A percentile compares a stretch with the other conserved stretches of the same genome.
These are phyloP conservation scores for Eurytoma californica DNA, from an alignment of 2,888 invertebrate genomes.

Conservation along the genomic window DNA sequence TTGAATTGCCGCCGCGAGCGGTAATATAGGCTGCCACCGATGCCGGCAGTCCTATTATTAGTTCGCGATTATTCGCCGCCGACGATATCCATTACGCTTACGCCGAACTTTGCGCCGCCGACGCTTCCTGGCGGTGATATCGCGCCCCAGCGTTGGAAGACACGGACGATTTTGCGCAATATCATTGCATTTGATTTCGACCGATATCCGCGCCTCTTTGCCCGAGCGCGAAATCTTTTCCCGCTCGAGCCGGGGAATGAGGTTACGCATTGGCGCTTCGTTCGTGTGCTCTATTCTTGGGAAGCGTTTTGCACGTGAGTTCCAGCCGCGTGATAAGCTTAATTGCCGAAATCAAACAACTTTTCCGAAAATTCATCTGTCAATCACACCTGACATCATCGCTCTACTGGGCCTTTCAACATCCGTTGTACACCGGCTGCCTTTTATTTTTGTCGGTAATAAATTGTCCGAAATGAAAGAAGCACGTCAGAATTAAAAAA, in stretches of 20 bases:
- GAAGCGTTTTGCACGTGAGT: not conserved
- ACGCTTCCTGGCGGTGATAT: constrained; percentile 41
- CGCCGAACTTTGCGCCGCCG: constrained; percentile 21
- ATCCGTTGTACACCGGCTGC: too few relatives aligned
- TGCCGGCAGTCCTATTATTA: constrained; percentile 67
- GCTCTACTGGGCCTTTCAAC: too few relatives aligned
- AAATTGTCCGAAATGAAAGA: too few relatives aligned
- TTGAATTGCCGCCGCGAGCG: constrained; percentile 62
- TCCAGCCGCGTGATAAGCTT: too few relatives aligned
- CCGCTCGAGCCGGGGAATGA: constrained; percentile 1
- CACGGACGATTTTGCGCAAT: constrained; percentile 32
- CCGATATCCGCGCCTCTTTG: constrained; percentile 14
- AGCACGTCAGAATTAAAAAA: too few relatives aligned
- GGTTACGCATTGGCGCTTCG: constrained; percentile 16
- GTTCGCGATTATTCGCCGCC: constrained; percentile 65
- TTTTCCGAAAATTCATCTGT: too few relatives aligned
- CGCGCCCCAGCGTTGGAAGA: not conserved
- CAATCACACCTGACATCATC: too few relatives aligned
- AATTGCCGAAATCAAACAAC: too few relatives aligned
- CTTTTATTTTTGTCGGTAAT: too few relatives aligned
- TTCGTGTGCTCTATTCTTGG: not conserved
- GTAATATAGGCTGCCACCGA: constrained; percentile 58
- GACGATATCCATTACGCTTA: constrained; percentile 63
- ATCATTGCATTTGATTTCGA: constrained; percentile 32
- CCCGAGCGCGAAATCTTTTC: constrained; percentile 23